Evolutionary conservation across 2,797 vertebrate species (phyloP).

Genomic region (Poecilia velifera): DNA sequence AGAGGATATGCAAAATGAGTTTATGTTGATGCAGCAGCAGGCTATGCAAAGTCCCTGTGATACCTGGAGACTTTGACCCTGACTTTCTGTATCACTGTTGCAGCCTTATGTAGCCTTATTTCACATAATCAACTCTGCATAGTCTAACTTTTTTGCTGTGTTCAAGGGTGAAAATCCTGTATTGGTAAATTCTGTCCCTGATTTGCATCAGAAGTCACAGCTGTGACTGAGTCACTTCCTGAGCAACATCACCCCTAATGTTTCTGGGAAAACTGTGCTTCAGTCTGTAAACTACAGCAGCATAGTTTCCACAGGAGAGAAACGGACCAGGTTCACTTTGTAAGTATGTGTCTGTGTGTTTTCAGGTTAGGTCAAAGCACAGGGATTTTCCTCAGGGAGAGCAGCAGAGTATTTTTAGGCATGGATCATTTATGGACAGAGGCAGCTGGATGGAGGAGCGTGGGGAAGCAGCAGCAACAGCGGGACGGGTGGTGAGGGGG

Average conservation of each 20-base stretch:
- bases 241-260: conserved; percentile 25
- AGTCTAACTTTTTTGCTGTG: neutral
- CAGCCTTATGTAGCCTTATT: conserved; percentile 50
- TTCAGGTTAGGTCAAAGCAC: conserved; percentile 44
- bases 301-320: conserved; percentile 57
- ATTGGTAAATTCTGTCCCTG: neutral
- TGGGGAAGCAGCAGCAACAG: conserved; percentile 14
- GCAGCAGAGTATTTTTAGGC: conserved; percentile 79
- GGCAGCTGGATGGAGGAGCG: conserved; percentile 75
- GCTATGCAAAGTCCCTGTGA: conserved; percentile 60
- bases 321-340: conserved; percentile 17
- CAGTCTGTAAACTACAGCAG: conserved; percentile 37
- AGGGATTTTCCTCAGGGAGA: conserved; percentile 78
- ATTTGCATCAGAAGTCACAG: neutral
- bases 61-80: conserved; percentile 69
- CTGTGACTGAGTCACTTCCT: conserved; percentile 48
- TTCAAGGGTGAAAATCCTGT: neutral
- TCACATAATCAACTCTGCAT: conserved; percentile 24
- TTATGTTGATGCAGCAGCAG: conserved; percentile 60
- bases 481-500: neutral
- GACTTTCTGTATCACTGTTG: conserved; percentile 42
- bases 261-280: conserved; percentile 31
- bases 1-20: conserved; percentile 61
- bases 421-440: conserved; percentile 73
- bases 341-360: conserved; percentile 39